Evolutionary conservation across 2,888 invertebrate genomes (phyloP).

Genomic region (Dyspetes luteomarginatus): DNA sequence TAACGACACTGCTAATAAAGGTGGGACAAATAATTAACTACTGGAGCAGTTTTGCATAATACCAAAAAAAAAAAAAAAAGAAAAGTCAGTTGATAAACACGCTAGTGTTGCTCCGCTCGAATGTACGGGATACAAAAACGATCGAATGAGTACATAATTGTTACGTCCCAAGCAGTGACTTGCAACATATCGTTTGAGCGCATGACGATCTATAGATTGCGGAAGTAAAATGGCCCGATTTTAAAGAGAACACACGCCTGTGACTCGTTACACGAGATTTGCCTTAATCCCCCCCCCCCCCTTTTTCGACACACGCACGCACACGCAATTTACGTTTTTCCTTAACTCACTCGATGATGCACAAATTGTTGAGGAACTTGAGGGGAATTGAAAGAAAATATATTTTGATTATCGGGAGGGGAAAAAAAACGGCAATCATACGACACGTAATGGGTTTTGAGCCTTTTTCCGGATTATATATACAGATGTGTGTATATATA

Average conservation of each 20-base stretch:
- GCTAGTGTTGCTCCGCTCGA: neutral
- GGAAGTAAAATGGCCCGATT: constrained; percentile 21
- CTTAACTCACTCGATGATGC: neutral
- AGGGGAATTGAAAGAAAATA: too few species aligned
- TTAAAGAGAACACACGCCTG: neutral
- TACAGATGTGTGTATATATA: neutral
- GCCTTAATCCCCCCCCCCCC: neutral
- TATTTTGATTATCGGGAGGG: neutral
- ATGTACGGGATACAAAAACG: neutral
- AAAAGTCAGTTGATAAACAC: too few species aligned
- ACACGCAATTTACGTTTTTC: neutral
- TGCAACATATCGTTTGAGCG: constrained; percentile 43
- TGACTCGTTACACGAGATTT: neutral
- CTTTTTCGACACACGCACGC: neutral
- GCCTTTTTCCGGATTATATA: too few species aligned
- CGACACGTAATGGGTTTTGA: neutral
- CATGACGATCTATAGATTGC: neutral
- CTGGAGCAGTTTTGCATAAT: neutral
- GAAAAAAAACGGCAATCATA: neutral
- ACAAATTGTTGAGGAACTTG: neutral
- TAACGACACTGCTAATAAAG: neutral
- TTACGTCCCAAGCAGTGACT: constrained; percentile 31
- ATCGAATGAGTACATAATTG: neutral
- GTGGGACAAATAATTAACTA: neutral
- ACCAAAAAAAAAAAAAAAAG: neutral